These are phyloP conservation scores for Amphipoea oculea DNA, from an alignment of 2,888 invertebrate species.

Conservation along the genomic window DNA sequence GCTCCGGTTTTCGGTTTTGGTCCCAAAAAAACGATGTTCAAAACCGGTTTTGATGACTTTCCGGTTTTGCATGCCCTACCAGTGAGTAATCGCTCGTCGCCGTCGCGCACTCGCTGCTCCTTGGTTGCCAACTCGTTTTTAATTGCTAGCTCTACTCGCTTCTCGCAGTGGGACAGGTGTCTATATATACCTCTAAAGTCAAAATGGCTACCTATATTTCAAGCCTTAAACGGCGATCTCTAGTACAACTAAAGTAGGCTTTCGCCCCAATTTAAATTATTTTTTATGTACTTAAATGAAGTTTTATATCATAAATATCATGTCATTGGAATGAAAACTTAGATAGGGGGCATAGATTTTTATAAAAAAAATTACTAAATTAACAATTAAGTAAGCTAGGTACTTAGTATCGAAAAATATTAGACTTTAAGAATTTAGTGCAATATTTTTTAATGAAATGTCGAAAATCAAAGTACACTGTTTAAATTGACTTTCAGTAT, in stretches of 20 bases:
- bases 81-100: too few species aligned
- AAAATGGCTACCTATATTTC: conserved; percentile 5
- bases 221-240: conserved; percentile 1
- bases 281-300: conserved; percentile 55
- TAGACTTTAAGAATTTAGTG: conserved; percentile 59
- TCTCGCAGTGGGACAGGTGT: too few species aligned
- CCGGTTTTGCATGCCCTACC: too few species aligned
- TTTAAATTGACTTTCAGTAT: conserved; percentile 8
- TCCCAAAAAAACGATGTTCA: too few species aligned
- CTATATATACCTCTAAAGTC: neutral
- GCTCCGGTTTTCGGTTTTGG: too few species aligned
- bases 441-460: conserved; percentile 59
- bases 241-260: conserved; percentile 32
- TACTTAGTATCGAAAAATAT: conserved; percentile 54
- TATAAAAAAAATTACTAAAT: conserved; percentile 34
- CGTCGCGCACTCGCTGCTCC: too few species aligned
- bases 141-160: too few species aligned
- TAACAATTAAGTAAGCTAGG: conserved; percentile 49
- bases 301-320: conserved; percentile 61
- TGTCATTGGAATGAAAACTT: conserved; percentile 64
- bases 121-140: too few species aligned
- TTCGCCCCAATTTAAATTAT: conserved; percentile 39
- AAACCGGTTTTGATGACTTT: too few species aligned
- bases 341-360: conserved; percentile 75
- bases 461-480: neutral